Evolutionary conservation across 2,797 vertebrate genomes (phyloP).

Genomic region (Pantherophis alleghaniensis): DNA sequence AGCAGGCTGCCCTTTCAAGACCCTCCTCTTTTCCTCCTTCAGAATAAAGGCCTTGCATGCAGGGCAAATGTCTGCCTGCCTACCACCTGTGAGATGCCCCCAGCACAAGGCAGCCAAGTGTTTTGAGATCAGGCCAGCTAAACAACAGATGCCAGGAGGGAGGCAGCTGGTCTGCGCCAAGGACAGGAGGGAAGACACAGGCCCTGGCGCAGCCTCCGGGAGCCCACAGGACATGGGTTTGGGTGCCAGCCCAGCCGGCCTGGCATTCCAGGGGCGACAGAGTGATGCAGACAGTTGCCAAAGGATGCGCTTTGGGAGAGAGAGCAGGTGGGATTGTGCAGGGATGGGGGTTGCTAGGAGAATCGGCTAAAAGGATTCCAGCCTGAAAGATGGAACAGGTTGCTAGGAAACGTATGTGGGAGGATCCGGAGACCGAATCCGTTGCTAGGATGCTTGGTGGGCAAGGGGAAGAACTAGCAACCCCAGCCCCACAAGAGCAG

Average conservation of each 20-base stretch:
- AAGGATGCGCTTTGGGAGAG: neutral
- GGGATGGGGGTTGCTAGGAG: constrained; percentile 12
- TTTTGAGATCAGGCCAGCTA: neutral
- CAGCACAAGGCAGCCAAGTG: neutral
- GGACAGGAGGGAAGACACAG: neutral
- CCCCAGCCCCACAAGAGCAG: neutral
- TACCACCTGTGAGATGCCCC: neutral
- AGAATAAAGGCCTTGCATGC: neutral
- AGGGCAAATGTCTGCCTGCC: neutral
- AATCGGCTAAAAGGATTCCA: neutral
- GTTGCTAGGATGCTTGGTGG: neutral
- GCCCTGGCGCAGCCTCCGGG: neutral
- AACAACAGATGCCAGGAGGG: neutral
- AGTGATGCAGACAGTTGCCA: neutral
- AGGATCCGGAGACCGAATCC: neutral
- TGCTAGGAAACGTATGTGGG: constrained; percentile 30
- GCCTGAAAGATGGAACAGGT: neutral
- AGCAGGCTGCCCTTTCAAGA: neutral
- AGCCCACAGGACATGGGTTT: neutral
- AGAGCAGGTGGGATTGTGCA: neutral
- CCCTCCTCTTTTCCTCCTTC: neutral
- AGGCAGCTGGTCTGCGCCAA: neutral
- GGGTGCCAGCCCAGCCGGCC: neutral
- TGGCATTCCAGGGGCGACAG: neutral
- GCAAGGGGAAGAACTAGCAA: neutral